Evolutionary conservation across 2,113 vertebrate genomes (phyloP), one percentile per base, ranked within the genome.

Genomic region (Thomomys bottae): DNA sequence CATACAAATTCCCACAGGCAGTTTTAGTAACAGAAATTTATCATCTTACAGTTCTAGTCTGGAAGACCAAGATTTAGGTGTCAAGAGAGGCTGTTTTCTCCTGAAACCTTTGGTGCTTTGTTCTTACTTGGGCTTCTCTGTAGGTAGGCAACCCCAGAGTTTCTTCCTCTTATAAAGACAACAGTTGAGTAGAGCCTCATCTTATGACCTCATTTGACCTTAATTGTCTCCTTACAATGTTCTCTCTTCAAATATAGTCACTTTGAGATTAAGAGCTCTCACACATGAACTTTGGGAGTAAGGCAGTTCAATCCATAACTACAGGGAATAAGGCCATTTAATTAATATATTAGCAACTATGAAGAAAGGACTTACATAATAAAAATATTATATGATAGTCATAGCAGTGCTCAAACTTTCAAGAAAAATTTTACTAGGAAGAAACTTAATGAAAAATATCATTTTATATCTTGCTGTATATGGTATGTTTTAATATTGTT

Each of bases 401-500:
- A 90, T 1, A 54, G n/a, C 14, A 70, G 24, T 70, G 26, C 45
- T 76, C 49, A 82, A n/a, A 76, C 57, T 54, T 84, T 82, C 66
- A 63, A 82, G 54, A 93, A 49, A 45, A 24, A 38, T 63, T 26
- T 82, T 90, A 34, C 28, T 1, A 90, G 59, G 26, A 76, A 78
- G 63, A 28, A 30, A 66, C 36, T 76, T 76, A 76, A 32, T 34
- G 14, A 90, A 82, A 82, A 76, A 40, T 36, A 54, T 77, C 36
- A 71, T 14, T 91, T 83, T 84, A 66, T 76, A 28, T 59, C 61
- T 87, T 61, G 28, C 67, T 90, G 66, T 91, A 40, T 42, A 68
- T 18, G 38, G 14, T 82, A 20, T 76, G 30, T 54, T 72, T 73
- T 84, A 20, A 45, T 79, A 70, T 63, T 64, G 71, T 67, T 81